phyloP scores from a whole-genome alignment of 1,140 invertebrate species.

The Chlorops oryzae region DNA sequence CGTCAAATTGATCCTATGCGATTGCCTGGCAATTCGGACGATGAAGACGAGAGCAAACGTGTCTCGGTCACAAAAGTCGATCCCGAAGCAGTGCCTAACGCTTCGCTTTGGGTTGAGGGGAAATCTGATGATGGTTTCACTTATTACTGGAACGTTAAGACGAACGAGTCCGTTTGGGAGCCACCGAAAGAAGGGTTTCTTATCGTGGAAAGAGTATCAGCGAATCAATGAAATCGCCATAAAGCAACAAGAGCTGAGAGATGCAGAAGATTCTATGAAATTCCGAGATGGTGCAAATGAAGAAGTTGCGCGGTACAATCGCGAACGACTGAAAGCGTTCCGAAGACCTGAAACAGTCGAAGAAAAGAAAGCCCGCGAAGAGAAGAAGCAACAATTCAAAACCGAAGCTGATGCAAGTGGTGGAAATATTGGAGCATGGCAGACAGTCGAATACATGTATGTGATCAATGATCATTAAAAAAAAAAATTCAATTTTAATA shows the following conservation, averaged over 20 bases:
- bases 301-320: slow-evolving; percentile 47
- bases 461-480: too few relatives aligned
- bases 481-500: too few relatives aligned
- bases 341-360: slow-evolving; percentile 24
- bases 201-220: slow-evolving; percentile 58
- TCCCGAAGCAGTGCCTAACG: slow-evolving; percentile 38
- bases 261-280: slow-evolving; percentile 32
- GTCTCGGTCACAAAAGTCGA: slow-evolving; percentile 40
- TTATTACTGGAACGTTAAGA: slow-evolving; percentile 76
- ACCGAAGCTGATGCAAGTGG: slow-evolving; percentile 51
- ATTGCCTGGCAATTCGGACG: slow-evolving; percentile 37
- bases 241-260: slow-evolving; percentile 50
- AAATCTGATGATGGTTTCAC: slow-evolving; percentile 57
- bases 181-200: slow-evolving; percentile 59
- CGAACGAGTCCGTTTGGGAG: slow-evolving; percentile 62
- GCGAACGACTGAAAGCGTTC: slow-evolving; percentile 39
- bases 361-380: slow-evolving; percentile 48
- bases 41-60: slow-evolving; percentile 42
- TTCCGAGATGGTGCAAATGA: slow-evolving; percentile 41
- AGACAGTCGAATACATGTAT: slow-evolving; percentile 54
- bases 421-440: slow-evolving; percentile 62
- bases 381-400: slow-evolving; percentile 45
- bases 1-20: slow-evolving; percentile 42
- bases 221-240: slow-evolving; percentile 51
- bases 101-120: slow-evolving; percentile 63